Base-by-base conservation (phyloP, 2,113 vertebrate genomes). In the Alces alces region DNA sequence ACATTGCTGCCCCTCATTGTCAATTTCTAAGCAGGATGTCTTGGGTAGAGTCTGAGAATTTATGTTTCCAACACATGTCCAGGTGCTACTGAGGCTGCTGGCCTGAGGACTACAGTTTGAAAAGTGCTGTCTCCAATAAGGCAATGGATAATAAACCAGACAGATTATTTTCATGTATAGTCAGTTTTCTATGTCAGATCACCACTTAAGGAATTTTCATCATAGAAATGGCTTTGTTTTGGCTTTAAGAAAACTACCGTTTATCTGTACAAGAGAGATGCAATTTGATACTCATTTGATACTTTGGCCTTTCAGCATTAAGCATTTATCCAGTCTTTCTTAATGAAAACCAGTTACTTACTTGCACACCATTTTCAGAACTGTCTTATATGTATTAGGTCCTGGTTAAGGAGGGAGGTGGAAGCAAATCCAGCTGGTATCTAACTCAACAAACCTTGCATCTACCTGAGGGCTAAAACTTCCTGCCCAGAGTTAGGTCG, bases 331-430 rank as follows among this genome's bases (percentile, higher is more conserved):
- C 89, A 93, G 0, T 17, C 9, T n/a, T 33, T 47, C 39, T 57
- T 91, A 95, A 50, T 50, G 33, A 7, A 82, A 93, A 45, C 47
- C 58, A 54, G 27, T 33, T 14, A 86, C 25, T 76, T 60, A 2
- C 0, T 1, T 83, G 17, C 15, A 7, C 27, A n/a, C 55, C 30
- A 13, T 73, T 94, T 58, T 88, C 57, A 66, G 70, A 60, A 36
- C 45, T 90, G 79, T n/a, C 15, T 87, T 17, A 0, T 2, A 1
- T 3, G 15, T 7, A 19, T 83, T 86, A 66, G 57, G 73, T 50
- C 54, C 52, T 36, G 7, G 60, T 39, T 54, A 45, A n/a, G 21
- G 33, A 13, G 4, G 0, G 6, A 8, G 27, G 3, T 1, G 7
- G 13, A 33, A 19, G 27, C 33, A 36, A 43, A 50, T 45, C 30